Conservation (phyloP, 2,888 invertebrate genomes). For the Ophioninae sp. region DNA sequence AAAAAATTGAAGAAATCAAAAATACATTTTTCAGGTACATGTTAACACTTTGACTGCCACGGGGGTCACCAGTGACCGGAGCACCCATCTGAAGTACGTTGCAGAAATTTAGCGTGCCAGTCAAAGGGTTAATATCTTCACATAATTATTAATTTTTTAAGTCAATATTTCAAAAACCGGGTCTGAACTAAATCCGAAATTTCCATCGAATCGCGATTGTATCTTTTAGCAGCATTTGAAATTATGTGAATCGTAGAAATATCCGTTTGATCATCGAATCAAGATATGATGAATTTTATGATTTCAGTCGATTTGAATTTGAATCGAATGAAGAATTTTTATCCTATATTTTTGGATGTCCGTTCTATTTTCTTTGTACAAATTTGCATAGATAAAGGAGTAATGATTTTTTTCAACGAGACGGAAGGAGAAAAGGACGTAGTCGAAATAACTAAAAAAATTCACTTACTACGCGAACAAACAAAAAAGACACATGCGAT, state of each 20-base stretch:
- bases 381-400: not conserved
- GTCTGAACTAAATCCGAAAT: not conserved
- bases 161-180: not conserved
- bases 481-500: conserved; percentile 14
- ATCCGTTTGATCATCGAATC: not conserved
- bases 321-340: not conserved
- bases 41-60: no score
- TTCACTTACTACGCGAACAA: not conserved
- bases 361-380: not conserved
- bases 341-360: not conserved
- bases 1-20: not conserved
- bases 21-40: not conserved
- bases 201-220: not conserved
- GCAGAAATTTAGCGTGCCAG: no score
- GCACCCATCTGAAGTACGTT: no score
- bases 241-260: not conserved
- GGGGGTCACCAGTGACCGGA: no score
- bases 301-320: no score
- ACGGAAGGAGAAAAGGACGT: conserved; percentile 51
- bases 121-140: not conserved
- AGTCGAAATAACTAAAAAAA: not conserved
- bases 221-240: not conserved
- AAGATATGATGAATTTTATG: not conserved
- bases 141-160: not conserved
- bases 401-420: conserved; percentile 4